Percentiles rank a stretch among this genome's conserved stretches.
Evolutionary conservation across 2,888 invertebrate species (phyloP).

Genomic region (Limnephilus lunatus): DNA sequence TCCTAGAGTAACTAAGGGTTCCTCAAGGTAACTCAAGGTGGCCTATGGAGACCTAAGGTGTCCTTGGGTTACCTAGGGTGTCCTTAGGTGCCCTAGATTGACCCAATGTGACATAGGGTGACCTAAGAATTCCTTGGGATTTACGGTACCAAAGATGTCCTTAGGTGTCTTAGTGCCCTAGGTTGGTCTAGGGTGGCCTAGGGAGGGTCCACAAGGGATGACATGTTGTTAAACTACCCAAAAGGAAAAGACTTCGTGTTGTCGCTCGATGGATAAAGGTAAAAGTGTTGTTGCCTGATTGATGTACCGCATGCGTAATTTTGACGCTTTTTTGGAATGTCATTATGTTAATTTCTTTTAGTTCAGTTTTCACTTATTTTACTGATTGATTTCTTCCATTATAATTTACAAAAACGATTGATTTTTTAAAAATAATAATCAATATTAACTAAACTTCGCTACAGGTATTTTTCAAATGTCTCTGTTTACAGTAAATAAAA

Average conservation of each 20-base stretch:
- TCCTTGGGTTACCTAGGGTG: no score
- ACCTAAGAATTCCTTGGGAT: background rate
- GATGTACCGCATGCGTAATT: constrained; percentile 14
- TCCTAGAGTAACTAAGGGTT: background rate
- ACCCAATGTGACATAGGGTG: background rate
- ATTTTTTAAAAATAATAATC: constrained; percentile 19
- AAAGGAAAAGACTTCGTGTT: background rate
- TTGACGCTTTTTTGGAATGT: constrained; percentile 53
- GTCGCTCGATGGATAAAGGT: constrained; percentile 8
- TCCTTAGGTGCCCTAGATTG: background rate
- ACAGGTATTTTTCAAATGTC: background rate
- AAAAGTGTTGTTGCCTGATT: constrained; percentile 35
- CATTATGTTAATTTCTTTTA: constrained; percentile 55
- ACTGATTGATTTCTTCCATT: background rate
- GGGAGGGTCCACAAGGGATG: background rate
- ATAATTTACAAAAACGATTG: background rate
- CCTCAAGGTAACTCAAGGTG: background rate
- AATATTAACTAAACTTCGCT: background rate
- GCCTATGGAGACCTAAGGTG: background rate
- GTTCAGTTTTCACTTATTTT: constrained; percentile 49
- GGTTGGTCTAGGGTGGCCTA: background rate
- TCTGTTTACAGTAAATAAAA: background rate
- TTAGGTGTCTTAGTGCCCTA: background rate
- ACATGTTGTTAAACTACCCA: background rate
- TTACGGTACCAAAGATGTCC: no score